Conservation (phyloP, 2,797 vertebrate genomes). For the Discoglossus pictus region DNA sequence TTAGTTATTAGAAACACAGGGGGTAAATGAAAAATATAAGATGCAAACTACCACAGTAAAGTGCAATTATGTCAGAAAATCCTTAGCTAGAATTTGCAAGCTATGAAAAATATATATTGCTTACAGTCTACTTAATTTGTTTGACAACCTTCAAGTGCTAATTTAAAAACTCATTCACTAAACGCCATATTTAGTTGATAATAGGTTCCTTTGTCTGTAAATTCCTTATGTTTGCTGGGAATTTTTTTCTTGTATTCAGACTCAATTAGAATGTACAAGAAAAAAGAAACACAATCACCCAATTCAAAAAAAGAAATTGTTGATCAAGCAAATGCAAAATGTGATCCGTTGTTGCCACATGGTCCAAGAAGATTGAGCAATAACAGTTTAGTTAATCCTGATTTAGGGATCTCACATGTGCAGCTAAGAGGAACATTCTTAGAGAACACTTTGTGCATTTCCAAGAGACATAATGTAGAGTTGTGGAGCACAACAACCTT, state of each 20-base stretch:
- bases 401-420: slow-evolving; percentile 94
- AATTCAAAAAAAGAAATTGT: slow-evolving; percentile 80
- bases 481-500: too few species aligned
- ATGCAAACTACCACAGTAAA: slow-evolving; percentile 53
- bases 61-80: slow-evolving; percentile 40
- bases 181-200: slow-evolving; percentile 64
- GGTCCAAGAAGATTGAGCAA: slow-evolving; percentile 74
- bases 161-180: slow-evolving; percentile 66
- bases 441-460: slow-evolving; percentile 84
- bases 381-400: slow-evolving; percentile 85
- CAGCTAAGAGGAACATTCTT: slow-evolving; percentile 74
- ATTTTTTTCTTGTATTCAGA: slow-evolving; percentile 70
- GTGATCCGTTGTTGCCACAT: slow-evolving; percentile 84
- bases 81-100: slow-evolving; percentile 47
- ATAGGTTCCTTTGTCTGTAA: slow-evolving; percentile 66
- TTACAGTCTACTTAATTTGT: slow-evolving; percentile 58
- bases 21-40: slow-evolving; percentile 44
- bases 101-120: slow-evolving; percentile 55
- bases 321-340: slow-evolving; percentile 73
- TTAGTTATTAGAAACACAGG: slow-evolving; percentile 44
- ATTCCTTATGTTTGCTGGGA: slow-evolving; percentile 72
- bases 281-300: slow-evolving; percentile 66
- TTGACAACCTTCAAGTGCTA: slow-evolving; percentile 58
- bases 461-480: slow-evolving; percentile 76
- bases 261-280: slow-evolving; percentile 68